A percentile compares a stretch with the other conserved stretches of the same genome.
These are phyloP conservation scores for Salmo trutta DNA, from an alignment of 2,797 vertebrate genomes.

Conservation along the genomic window DNA sequence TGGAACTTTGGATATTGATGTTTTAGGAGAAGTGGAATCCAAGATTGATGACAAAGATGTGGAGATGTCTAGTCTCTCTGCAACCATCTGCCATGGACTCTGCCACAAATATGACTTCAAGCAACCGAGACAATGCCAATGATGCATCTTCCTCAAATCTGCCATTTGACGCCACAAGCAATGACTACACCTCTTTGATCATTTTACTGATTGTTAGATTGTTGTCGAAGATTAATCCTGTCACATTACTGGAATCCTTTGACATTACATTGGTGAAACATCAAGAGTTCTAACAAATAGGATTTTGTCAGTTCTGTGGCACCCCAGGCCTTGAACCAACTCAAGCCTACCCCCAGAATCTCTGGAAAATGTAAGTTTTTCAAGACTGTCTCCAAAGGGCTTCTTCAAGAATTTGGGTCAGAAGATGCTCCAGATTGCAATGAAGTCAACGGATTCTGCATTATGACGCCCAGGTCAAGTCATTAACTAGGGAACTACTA, in stretches of 20 bases:
- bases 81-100: no score
- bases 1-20: no score
- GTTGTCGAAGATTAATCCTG: neutral
- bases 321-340: neutral
- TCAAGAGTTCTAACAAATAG: neutral
- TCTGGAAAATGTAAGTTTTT: neutral
- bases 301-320: neutral
- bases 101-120: no score
- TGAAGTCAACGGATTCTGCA: no score
- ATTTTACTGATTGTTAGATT: neutral
- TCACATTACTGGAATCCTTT: neutral
- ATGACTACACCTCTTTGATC: neutral
- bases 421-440: neutral
- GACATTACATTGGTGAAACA: neutral
- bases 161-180: neutral
- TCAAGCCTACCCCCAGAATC: neutral
- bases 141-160: neutral
- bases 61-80: no score
- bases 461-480: no score
- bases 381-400: neutral
- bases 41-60: no score
- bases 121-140: neutral
- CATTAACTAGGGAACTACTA: no score
- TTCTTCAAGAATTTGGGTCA: neutral
- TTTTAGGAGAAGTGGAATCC: no score